Evolutionary conservation across 1,140 invertebrate species (phyloP), one percentile per base, ranked within the genome.

Genomic region (Bombus impatiens): DNA sequence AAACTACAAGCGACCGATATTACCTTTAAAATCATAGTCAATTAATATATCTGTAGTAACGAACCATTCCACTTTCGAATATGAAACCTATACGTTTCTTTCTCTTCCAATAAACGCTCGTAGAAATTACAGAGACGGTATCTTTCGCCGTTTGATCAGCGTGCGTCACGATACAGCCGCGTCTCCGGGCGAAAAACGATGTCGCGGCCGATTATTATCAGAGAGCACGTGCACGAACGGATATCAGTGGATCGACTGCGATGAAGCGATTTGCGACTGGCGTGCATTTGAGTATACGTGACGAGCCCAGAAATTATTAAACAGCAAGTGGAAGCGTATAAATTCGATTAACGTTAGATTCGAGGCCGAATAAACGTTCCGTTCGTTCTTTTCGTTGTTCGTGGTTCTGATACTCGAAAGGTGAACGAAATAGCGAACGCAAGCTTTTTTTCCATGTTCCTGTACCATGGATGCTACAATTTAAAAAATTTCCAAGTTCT

Each of bases 301-400:
- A 82, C 72, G 72, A 67, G 35, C 5, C 42, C 25, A 35, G 47
- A 70, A 80, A 72, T 80, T 85, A 59, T 77, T 85, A 80, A 85
- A n/a, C 37, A 62, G 42, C 10, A 10, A 57, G 42, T 32, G 22
- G 18, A 22, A 35, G 28, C 68, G 83, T n/a, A 72, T 57, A 53
- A 80, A 85, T 85, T 80, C 53, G 83, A 72, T 85, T 85, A 80
- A 59, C 53, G n/a, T 44, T 28, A 80, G 68, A 79, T 80, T 72
- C 67, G 12, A 12, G 67, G 37, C 1, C 25, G 28, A 25, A 67
- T 40, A 40, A 53, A 32, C 42, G 35, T n/a, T 12, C 3, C 25
- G 1, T 82, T 71, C 32, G 1, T 35, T 22, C 15, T 47, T 37
- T 77, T 77, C 25, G 35, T 57, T 25, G n/a, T 25, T 35, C n/a